A percentile compares a stretch with the other conserved stretches of the same genome.
These are phyloP conservation scores for Tupaia tana DNA, from an alignment of 2,113 vertebrate species.

Conservation along the genomic window DNA sequence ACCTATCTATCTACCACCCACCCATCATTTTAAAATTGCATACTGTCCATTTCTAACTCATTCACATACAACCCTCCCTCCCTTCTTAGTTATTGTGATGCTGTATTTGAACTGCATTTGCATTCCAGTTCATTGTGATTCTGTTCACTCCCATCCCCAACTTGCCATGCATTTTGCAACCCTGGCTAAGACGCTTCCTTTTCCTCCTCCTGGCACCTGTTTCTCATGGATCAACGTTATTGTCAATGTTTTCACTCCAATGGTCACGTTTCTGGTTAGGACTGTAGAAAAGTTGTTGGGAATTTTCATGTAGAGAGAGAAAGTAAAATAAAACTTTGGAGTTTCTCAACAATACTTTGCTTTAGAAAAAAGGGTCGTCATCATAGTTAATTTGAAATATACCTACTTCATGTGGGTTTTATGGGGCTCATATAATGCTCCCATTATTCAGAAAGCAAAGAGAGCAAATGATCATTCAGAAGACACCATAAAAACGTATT, in stretches of 20 bases:
- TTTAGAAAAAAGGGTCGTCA: constrained; percentile 22
- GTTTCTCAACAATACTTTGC: background rate
- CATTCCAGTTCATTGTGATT: background rate
- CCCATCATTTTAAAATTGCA: background rate
- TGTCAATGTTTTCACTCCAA: background rate
- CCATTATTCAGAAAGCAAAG: constrained; percentile 53
- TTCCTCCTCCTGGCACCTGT: background rate
- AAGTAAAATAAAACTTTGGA: constrained; percentile 34
- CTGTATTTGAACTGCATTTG: background rate
- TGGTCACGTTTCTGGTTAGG: constrained; percentile 24
- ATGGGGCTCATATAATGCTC: constrained; percentile 44
- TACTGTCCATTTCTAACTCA: background rate
- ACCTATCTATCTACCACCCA: background rate
- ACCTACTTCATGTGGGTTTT: constrained; percentile 42
- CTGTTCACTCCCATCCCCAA: background rate
- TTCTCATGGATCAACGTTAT: background rate
- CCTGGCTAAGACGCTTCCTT: background rate
- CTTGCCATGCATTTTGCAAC: background rate
- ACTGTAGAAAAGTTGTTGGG: background rate
- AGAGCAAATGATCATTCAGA: constrained; percentile 41
- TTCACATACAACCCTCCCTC: background rate
- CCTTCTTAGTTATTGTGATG: constrained; percentile 1
- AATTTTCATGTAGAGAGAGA: background rate
- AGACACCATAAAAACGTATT: constrained; percentile 53
- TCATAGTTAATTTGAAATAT: constrained; percentile 62